These are phyloP conservation scores for Trachelus tabidus DNA, from an alignment of 2,888 invertebrate genomes.

Conservation along the genomic window DNA sequence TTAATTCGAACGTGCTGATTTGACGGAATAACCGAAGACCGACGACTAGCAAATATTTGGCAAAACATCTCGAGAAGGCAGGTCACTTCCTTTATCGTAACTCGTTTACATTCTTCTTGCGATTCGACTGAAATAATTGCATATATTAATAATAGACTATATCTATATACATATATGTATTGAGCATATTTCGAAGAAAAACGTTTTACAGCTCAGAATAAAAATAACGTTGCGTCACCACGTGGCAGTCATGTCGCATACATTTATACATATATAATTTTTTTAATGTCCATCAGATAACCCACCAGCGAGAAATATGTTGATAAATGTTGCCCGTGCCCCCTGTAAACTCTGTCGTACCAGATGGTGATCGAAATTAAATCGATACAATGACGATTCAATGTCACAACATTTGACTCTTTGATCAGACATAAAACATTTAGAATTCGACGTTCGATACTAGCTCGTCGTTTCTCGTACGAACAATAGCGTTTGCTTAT, in stretches of 20 bases:
- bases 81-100: not conserved
- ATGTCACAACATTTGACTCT: conserved; percentile 33
- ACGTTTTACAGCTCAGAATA: not conserved
- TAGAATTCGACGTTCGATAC: not conserved
- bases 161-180: not conserved
- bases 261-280: not conserved
- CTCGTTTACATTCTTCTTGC: not conserved
- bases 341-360: not conserved
- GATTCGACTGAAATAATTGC: not conserved
- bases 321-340: not conserved
- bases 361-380: conserved; percentile 26
- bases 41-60: not conserved
- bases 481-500: not conserved
- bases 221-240: not conserved
- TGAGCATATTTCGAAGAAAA: not conserved
- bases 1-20: not conserved
- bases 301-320: not conserved
- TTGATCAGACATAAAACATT: not conserved
- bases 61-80: not conserved
- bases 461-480: not conserved
- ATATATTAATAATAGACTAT: not conserved
- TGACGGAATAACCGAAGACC: not conserved
- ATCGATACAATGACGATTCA: conserved; percentile 34
- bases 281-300: not conserved
- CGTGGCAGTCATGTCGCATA: not conserved